Evolutionary conservation across 1,140 invertebrate genomes (phyloP), one percentile per base, ranked within the genome.

Genomic region (Cyrtorhinus lividipennis): DNA sequence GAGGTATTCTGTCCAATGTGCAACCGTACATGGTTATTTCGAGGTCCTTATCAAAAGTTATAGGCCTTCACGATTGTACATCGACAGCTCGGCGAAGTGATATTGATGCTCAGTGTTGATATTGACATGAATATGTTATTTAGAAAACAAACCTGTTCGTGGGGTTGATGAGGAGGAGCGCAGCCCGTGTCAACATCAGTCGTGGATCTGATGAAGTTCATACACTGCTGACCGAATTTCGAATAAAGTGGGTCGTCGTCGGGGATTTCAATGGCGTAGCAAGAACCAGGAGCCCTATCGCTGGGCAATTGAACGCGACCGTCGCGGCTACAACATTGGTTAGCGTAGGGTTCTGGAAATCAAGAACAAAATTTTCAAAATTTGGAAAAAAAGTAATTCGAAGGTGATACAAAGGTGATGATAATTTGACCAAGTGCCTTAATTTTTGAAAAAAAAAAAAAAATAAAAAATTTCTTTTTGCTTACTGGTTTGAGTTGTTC

Each of bases 201-300:
- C 2, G 81, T 81, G 10, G 86, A 89, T 65, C 90, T 79, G 0
- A 92, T 86, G 70, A 93, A 92, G 74, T 91, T 90, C 74, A 92
- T 81, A 70, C 90, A 94, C 60, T 83, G 78, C 15, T 82, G 84
- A 18, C 83, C 79, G 30, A 77, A 80, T 60, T 78, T 77, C 1
- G 76, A 73, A 68, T 87, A 88, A n/a, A 88, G 80, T 0, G 85
- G 87, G 75, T 98, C 95, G 67, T 90, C 80, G 0, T 77, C 71
- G 1, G 92, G 86, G 12, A 96, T 81, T 0, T 85, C 72, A 64
- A 98, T 92, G 0, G 93, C 90, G 67, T 84, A 92, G 73, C 95
- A 97, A 24, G 77, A 72, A 0, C 82, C 77, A 67, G 70, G 56
- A 56, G 53, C 64, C 64, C 67, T 63, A 24, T 68, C 64, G 24